Conservation (phyloP, 1,140 invertebrate species). For the Zaprionus lachaisei region DNA sequence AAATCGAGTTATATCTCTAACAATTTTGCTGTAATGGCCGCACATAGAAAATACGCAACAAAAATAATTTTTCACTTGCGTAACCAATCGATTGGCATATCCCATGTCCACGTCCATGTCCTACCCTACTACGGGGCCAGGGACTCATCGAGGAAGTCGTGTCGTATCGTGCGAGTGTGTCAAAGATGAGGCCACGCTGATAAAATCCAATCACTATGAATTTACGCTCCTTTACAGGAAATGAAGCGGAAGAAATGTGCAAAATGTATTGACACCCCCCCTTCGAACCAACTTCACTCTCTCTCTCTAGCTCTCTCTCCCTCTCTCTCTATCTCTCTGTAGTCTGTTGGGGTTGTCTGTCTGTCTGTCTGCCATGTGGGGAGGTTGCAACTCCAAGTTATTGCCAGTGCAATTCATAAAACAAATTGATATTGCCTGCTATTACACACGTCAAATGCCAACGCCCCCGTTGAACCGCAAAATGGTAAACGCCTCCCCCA, state of each 20-base stretch:
- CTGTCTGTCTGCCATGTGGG: slow-evolving; percentile 15
- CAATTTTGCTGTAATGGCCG: slow-evolving; percentile 75
- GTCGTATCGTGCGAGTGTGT: slow-evolving; percentile 60
- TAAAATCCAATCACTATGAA: slow-evolving; percentile 83
- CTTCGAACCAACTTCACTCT: neutral
- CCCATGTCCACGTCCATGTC: slow-evolving; percentile 43
- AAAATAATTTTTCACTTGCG: slow-evolving; percentile 82
- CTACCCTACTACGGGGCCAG: slow-evolving; percentile 23
- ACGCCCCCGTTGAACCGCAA: slow-evolving; percentile 66
- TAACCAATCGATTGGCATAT: slow-evolving; percentile 79
- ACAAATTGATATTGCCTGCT: slow-evolving; percentile 82
- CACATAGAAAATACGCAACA: slow-evolving; percentile 75
- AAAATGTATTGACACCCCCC: slow-evolving; percentile 73
- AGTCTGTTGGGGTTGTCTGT: slow-evolving; percentile 26
- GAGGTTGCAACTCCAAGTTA: slow-evolving; percentile 65
- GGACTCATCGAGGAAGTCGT: slow-evolving; percentile 26
- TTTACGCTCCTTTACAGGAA: slow-evolving; percentile 82
- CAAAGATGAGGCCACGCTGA: slow-evolving; percentile 81
- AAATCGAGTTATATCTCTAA: slow-evolving; percentile 55
- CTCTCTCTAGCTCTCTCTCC: slow-evolving; percentile 4
- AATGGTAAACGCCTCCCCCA: slow-evolving; percentile 16
- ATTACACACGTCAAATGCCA: slow-evolving; percentile 77
- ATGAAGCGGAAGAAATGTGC: slow-evolving; percentile 83
- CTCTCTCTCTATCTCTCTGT: neutral
- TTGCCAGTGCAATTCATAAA: slow-evolving; percentile 81